A percentile compares a stretch with the other conserved stretches of the same genome.
phyloP scores from a whole-genome alignment of 2,113 vertebrate genomes.

The Ellobius talpinus region DNA sequence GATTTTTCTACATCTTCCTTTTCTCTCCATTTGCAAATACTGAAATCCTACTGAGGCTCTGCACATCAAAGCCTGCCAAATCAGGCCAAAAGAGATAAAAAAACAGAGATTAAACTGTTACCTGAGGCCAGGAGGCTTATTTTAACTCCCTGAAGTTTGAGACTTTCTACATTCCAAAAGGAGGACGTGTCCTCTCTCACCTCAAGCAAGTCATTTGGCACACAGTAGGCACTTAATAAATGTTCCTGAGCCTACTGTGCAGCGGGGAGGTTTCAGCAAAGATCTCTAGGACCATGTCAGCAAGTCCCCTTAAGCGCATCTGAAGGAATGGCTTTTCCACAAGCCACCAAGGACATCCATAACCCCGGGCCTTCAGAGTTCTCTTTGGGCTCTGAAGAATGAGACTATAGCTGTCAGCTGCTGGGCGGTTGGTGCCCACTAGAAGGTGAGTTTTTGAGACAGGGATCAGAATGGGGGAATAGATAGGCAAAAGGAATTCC shows the following conservation, averaged over 20 bases:
- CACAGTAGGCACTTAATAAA: background rate
- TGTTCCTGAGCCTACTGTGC: background rate
- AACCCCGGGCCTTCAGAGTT: background rate
- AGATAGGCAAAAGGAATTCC: background rate
- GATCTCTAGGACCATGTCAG: background rate
- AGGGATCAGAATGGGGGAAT: no score
- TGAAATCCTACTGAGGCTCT: background rate
- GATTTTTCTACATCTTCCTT: background rate
- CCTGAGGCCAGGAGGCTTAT: background rate
- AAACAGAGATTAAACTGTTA: background rate
- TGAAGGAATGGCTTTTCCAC: background rate
- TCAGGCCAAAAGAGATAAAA: constrained; percentile 14
- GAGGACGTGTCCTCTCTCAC: background rate
- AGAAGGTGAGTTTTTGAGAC: background rate
- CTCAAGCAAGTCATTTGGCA: background rate
- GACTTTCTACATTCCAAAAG: background rate
- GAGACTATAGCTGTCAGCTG: rapidly evolving
- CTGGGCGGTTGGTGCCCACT: background rate
- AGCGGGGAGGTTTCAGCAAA: background rate
- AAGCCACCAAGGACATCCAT: background rate
- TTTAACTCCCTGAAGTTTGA: background rate
- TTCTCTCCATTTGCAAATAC: constrained; percentile 19
- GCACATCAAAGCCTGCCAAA: background rate
- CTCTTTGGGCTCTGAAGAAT: background rate
- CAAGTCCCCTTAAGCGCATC: background rate